Evolutionary conservation across 2,888 invertebrate species (phyloP), one percentile per base, ranked within the genome.

Genomic region (Diogma glabrata): DNA sequence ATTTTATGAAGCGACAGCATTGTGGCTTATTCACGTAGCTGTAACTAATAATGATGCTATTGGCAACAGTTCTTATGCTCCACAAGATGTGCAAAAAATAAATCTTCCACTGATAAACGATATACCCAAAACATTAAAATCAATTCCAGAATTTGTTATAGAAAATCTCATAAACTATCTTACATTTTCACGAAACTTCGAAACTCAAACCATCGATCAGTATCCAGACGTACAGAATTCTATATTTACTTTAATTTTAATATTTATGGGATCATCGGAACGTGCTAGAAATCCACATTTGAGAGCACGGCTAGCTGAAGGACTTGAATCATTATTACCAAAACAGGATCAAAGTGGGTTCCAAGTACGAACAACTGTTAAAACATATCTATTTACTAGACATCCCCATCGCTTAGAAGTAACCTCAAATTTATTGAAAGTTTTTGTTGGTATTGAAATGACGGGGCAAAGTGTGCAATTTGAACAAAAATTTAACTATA

Each of bases 371-470:
- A 80, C 82, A 26, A 26, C 47, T 2, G n/a, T n/a, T 58, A 74
- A 84, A 46, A 82, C 88, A 59, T 79, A 81, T 63, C 69, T 94
- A 46, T 88, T 92, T 64, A 75, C 78, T 47, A 76, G 76, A 50
- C 91, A 94, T 68, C 82, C 84, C 1, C 81, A 87, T 64, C 75
- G 82, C 47, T 57, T 74, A 60, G 67, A 93, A 78, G 77, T 95
- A 53, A 84, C 89, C 10, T 75, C 80, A 43, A 86, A 83, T 63
- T 72, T 96, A 23, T 71, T 95, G 51, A 81, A 90, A 63, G 93
- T 96, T 8, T 96, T 95, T 67, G 94, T 96, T n/a, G 87, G 89
- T 57, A 96, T 96, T 54, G 95, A 96, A 73, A 90, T 94, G 89
- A 94, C 94, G 0, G 95, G 95, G 0, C 90, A 94, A 66, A 89